Conservation (phyloP, 2,888 invertebrate species). For the Andrena haemorrhoa region DNA sequence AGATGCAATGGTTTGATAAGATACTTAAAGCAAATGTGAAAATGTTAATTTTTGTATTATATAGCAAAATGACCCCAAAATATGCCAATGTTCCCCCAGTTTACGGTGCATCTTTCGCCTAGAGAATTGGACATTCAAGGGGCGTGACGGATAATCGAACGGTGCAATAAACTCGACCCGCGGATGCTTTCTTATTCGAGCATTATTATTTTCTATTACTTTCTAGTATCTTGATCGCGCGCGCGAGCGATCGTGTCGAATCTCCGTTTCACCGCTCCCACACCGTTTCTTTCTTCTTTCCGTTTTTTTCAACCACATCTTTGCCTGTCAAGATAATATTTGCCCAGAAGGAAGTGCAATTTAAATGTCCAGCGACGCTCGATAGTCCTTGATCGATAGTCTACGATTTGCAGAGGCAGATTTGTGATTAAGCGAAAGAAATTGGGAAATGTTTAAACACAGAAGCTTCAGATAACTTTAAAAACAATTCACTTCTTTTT, state of each 20-base stretch:
- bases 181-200: constrained; percentile 41
- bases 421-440: no score
- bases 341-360: constrained; percentile 8
- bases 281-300: no score
- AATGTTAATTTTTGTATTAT: no score
- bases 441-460: no score
- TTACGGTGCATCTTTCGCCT: constrained; percentile 37
- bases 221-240: constrained; percentile 18
- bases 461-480: no score
- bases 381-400: not conserved
- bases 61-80: no score
- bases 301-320: not conserved
- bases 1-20: no score
- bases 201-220: not conserved
- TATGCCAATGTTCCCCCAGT: no score
- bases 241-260: constrained; percentile 42
- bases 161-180: constrained; percentile 41
- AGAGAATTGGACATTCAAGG: constrained; percentile 28
- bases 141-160: constrained; percentile 38
- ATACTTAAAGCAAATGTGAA: no score
- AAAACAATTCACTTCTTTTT: no score
- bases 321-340: constrained; percentile 11
- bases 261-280: not conserved
- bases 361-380: no score
- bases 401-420: not conserved